Percentiles rank a stretch among this genome's conserved stretches.
phyloP scores from a whole-genome alignment of 1,140 invertebrate species.

The Bilobella aurantiaca region DNA sequence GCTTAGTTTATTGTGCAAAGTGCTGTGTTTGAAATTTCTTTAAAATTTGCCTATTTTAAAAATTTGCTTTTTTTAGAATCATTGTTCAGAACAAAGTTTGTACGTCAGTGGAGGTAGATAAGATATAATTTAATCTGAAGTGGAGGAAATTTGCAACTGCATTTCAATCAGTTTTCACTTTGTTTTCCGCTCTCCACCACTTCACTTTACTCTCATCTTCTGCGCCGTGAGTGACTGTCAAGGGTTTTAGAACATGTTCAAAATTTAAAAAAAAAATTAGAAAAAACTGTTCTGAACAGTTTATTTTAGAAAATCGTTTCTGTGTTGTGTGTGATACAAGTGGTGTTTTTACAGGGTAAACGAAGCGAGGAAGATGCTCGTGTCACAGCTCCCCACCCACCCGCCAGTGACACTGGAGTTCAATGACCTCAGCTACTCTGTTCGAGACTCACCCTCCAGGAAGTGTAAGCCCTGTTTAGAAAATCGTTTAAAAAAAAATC shows the following conservation, averaged over 20 bases:
- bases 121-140: neutral
- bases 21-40: neutral
- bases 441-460: conserved; percentile 48
- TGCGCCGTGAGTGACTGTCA: no score
- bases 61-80: neutral
- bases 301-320: neutral
- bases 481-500: no score
- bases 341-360: conserved; percentile 15
- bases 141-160: neutral
- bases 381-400: conserved; percentile 63
- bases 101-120: neutral
- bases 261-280: no score
- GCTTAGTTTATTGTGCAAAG: neutral
- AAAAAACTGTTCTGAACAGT: neutral
- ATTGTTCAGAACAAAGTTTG: neutral
- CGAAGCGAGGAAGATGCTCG: conserved; percentile 29
- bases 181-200: neutral
- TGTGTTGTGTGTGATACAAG: neutral
- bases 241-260: no score
- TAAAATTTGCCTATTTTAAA: neutral
- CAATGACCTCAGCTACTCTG: conserved; percentile 68
- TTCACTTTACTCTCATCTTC: neutral
- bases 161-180: no score
- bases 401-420: conserved; percentile 80
- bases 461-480: conserved; percentile 23